Conservation (phyloP, 2,113 vertebrate species). For the Serinus canaria region DNA sequence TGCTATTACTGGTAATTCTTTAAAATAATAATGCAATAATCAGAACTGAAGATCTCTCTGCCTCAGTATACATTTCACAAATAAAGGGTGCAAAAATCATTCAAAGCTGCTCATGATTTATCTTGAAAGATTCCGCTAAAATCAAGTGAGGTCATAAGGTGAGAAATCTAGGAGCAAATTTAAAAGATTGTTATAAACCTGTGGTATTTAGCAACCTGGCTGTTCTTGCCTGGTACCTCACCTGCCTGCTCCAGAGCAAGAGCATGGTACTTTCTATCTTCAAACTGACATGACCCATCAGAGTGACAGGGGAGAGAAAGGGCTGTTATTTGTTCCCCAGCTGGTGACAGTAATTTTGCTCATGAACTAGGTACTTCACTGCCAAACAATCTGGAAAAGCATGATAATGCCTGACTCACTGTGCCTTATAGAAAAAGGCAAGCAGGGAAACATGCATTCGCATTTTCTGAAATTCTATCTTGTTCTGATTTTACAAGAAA, state of each 20-base stretch:
- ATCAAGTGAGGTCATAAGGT: background rate
- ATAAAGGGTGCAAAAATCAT: background rate
- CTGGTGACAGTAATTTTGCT: conserved; percentile 49
- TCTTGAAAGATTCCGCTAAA: conserved; percentile 4
- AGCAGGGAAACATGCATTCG: conserved; percentile 22
- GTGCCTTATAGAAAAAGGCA: conserved; percentile 16
- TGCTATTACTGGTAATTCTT: background rate
- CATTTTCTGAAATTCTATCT: conserved; percentile 66
- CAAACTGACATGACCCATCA: background rate
- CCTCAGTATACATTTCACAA: background rate
- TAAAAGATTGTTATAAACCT: background rate
- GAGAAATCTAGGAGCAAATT: background rate
- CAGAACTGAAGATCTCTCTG: background rate
- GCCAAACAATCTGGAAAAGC: conserved; percentile 59
- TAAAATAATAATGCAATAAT: background rate
- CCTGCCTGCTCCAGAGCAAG: background rate
- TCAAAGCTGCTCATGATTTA: background rate
- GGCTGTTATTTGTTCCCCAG: conserved; percentile 44
- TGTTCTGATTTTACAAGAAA: conserved; percentile 72
- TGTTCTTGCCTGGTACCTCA: background rate
- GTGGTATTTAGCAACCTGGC: background rate
- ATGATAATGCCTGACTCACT: conserved; percentile 45
- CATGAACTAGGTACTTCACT: conserved; percentile 47
- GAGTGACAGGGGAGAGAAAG: conserved; percentile 35
- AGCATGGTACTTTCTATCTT: background rate